Evolutionary conservation across 2,113 vertebrate genomes (phyloP), one percentile per base, ranked within the genome.

Genomic region (Oryzias celebensis): DNA sequence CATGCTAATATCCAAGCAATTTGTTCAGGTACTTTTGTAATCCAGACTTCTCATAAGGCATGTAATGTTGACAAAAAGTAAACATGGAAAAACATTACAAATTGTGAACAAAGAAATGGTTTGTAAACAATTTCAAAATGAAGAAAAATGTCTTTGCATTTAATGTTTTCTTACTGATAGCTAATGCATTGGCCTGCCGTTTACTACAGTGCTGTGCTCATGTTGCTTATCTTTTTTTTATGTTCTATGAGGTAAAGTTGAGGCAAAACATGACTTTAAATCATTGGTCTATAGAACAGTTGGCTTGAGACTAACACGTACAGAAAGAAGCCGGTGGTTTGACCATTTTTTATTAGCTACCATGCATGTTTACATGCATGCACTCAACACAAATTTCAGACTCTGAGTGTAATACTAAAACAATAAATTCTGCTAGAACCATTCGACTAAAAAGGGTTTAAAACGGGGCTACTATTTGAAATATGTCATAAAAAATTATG

Each of bases 21-120:
- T 91, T 91, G 91, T 97, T 98, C 95, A 97, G 95, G 95, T 96
- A 96, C 94, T 96, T 98, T 92, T 95, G 93, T 97, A 97, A 97
- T 95, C 91, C 87, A 78, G 87, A 93, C 91, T 86, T 88, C 84
- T 90, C 87, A 90, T 91, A 89, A 87, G 94, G 96, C 96, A 98
- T 97, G 95, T 92, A 92, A 89, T 91, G 83, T 87, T 77, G 83
- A 88, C 93, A 88, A 91, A 90, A 90, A 67, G 63, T 65, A 79
- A 85, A 87, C 71, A 80, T 57, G 57, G 62, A 86, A 88, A 93
- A 89, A 93, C 87, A 84, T 90, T 91, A 86, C 87, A 87, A 91
- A 83, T 84, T 85, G 82, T 85, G 86, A 91, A 82, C 74, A 73
- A 51, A 56, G 80, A 88, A 82, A 87, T 77, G 78, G 85, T 88